Conservation (phyloP, 1,140 invertebrate species). For the Dinoponera quadriceps region DNA sequence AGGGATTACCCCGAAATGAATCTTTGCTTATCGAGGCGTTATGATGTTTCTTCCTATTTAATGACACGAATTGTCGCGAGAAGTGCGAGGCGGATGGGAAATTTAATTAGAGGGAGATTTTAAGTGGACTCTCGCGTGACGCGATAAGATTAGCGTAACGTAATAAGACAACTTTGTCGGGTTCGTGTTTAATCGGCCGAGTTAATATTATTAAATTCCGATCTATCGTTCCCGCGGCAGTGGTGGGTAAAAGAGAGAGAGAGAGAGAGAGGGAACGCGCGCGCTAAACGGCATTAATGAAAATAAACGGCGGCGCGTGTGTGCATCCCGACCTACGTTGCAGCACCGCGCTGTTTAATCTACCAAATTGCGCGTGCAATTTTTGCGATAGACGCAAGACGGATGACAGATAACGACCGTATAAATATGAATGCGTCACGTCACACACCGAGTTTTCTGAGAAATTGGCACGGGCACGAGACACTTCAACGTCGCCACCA, state of each 20-base stretch:
- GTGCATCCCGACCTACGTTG: neutral
- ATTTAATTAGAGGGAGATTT: no score
- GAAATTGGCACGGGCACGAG: constrained; percentile 25
- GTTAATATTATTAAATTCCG: constrained; percentile 42
- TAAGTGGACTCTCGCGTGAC: neutral
- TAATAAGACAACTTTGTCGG: neutral
- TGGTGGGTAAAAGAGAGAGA: no score
- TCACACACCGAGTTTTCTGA: neutral
- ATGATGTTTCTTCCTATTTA: no score
- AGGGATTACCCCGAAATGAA: no score
- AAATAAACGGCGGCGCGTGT: constrained; percentile 4
- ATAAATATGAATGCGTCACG: constrained; percentile 21
- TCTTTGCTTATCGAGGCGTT: no score
- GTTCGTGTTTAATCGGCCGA: constrained; percentile 28
- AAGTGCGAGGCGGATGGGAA: no score
- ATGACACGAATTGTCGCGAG: no score
- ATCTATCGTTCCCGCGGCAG: constrained; percentile 8
- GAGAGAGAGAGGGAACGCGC: no score
- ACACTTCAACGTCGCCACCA: constrained; percentile 1
- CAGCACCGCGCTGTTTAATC: constrained; percentile 22
- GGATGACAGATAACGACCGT: constrained; percentile 26
- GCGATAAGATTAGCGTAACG: constrained; percentile 4
- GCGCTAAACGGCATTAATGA: constrained; percentile 11
- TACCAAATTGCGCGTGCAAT: constrained; percentile 42
- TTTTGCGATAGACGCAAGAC: constrained; percentile 31